These are phyloP conservation scores for Drosophila tristis DNA, from an alignment of 1,140 invertebrate genomes.

Conservation along the genomic window DNA sequence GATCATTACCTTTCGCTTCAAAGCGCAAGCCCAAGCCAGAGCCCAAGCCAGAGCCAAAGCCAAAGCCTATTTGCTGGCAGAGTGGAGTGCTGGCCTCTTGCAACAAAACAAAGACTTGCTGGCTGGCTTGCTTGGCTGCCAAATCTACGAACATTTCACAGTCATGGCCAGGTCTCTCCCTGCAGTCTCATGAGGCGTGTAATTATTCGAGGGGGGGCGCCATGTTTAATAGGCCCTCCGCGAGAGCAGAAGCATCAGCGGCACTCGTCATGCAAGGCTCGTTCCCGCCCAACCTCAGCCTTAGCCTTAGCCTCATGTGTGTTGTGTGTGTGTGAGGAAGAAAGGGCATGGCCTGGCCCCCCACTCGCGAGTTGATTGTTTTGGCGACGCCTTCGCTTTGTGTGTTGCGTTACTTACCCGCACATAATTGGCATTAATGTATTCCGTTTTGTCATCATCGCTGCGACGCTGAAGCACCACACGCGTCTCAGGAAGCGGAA, in stretches of 20 bases:
- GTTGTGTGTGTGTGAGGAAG: slow-evolving; percentile 20
- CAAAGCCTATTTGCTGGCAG: slow-evolving; percentile 31
- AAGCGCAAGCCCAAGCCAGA: too few species aligned
- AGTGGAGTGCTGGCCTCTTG: too few species aligned
- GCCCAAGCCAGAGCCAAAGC: not conserved
- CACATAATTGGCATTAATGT: slow-evolving; percentile 96
- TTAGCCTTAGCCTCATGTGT: not conserved
- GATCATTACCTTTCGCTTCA: too few species aligned
- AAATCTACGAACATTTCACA: slow-evolving; percentile 29
- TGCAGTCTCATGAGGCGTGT: slow-evolving; percentile 49
- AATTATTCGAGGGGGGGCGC: slow-evolving; percentile 46
- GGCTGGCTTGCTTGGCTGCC: not conserved
- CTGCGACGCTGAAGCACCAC: slow-evolving; percentile 89
- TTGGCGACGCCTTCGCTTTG: slow-evolving; percentile 5
- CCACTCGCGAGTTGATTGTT: slow-evolving; percentile 58
- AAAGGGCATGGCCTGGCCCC: not conserved
- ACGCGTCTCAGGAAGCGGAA: slow-evolving; percentile 94
- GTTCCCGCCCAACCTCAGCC: slow-evolving; percentile 6
- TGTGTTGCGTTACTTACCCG: slow-evolving; percentile 85
- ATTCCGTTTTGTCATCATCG: slow-evolving; percentile 91
- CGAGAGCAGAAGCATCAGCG: slow-evolving; percentile 20
- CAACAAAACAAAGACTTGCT: slow-evolving; percentile 24
- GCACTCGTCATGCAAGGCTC: slow-evolving; percentile 47
- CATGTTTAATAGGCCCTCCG: slow-evolving; percentile 50
- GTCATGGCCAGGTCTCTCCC: slow-evolving; percentile 24